Base-by-base conservation (phyloP, 1,140 invertebrate species). In the Halesus radiatus region DNA sequence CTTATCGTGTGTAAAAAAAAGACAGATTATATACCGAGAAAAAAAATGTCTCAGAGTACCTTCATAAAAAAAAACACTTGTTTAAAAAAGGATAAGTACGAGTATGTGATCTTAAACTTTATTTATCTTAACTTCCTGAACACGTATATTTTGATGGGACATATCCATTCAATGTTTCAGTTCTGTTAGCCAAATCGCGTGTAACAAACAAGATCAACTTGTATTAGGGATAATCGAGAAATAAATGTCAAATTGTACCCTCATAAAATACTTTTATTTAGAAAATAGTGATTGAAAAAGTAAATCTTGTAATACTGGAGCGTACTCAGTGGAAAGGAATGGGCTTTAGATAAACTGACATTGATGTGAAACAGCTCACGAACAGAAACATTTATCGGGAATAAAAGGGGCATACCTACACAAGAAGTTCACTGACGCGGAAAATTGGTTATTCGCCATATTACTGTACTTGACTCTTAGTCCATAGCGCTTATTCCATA, bases 371-470 rank as follows among this genome's bases (percentile, higher is more conserved):
- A 22, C 22, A 32, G 22, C 62, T 26, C 15, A 23, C 23, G 60
- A 64, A 64, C 60, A 64, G 20, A 8, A 23, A 22, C 62, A 66
- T 26, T 66, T 66, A 66, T 66, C 62, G 62, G n/a, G 62, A 66
- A 29, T 29, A 16, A 66, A 26, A 32, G 60, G 29, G 22, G 32
- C 32, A 18, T 60, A 60, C 56, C 8, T 18, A 26, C 20, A 26
- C 60, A 64, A 66, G 62, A 22, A 15, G 23, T 66, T 66, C 7
- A 66, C 22, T 29, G 23, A 66, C 3, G 26, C 16, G 26, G 62
- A 32, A 66, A 66, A 66, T 66, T 66, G 62, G 62, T 66, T 66
- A 66, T 66, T 66, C 62, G 62, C 62, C 13, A 66, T 66, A 29
- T 32, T 32, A 66, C 62, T 66, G 62, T 66, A 45, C 37, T 45